Evolutionary conservation across 2,888 invertebrate species (phyloP), one percentile per base, ranked within the genome.

Genomic region (Orchesellides sinensis): DNA sequence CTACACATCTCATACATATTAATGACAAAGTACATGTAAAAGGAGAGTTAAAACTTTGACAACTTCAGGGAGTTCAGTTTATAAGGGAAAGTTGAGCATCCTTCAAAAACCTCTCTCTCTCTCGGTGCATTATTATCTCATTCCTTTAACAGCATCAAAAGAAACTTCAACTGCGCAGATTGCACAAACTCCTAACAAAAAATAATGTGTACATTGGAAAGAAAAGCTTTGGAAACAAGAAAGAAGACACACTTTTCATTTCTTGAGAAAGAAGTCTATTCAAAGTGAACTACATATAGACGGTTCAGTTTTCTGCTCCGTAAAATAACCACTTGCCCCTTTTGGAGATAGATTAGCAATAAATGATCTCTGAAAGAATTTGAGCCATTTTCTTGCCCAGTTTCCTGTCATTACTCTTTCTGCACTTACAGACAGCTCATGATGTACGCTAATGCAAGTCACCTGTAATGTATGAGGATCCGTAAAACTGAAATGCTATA

Each of bases 1-100:
- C 27, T 65, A 56, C 54, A 8, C 65, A 65, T 52, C 65, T 74
- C 74, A 74, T 74, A 74, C 74, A 74, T 74, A 74, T 65, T 74
- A 74, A 74, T 74, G 74, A 63, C 61, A 23, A 69, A 68, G 21
- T 23, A 2, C 35, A 32, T 59, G 19, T 14, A 63, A 21, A 19
- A 14, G n/a, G 17, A 54, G 54, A 54, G 54, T 54, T 25, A 29
- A 59, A 27, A 2, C 32, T 59, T 32, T 23, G 56, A 27, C 27
- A 27, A 3, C 3, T 52, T 21, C 47, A 47, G 4, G 47, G 3
- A 52, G 21, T 52, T 21, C 19, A 32, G 23, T 21, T 52, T n/a
- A 52, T 21, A 52, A 5, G 52, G 14, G n/a, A 21, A 21, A 21
- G 23, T 17, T 21, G 23, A 5, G 6, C 14, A 56, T 21, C 21